Base-by-base conservation (phyloP, 2,113 vertebrate genomes). In the Caloenas nicobarica region DNA sequence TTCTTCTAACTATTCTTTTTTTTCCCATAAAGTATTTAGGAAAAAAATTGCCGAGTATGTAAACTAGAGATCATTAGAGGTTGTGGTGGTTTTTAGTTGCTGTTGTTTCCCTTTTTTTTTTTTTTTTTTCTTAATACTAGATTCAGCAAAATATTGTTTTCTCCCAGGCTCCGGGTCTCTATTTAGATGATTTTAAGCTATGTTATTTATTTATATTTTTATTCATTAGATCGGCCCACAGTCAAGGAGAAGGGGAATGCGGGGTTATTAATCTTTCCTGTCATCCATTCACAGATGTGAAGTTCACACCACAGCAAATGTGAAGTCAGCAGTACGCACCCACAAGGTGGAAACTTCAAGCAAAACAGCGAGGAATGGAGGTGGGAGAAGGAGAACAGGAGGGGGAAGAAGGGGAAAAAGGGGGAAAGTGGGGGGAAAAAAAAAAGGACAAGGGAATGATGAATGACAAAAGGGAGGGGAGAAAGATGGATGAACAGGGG, bases 211-310 rank as follows among this genome's bases (percentile, higher is more conserved):
- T 98, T 98, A 97, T 98, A 98, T 98, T 97, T 98, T 98, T 98
- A 98, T 98, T 98, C 98, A 98, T 98, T 98, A 98, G 97, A 95
- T 96, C 96, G 97, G 97, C 97, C 96, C 96, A 97, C 97, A 98
- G 97, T 98, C 98, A 98, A 98, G 96, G 97, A 97, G 97, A 97
- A 97, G 98, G 98, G 98, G 96, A 97, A 97, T 95, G 94, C 5
- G 73, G 91, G 98, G 99, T 98, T 99, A 99, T 99, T 99, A 99
- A 99, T 99, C 99, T 99, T 99, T 98, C 98, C 98, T 99, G 99
- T 99, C 99, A 99, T 98, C 98, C 98, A 97, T 98, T 98, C 98
- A 98, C 99, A 99, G 99, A 99, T 99, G 99, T 98, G 99, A 98
- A 98, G 98, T 98, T 98, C 98, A 98, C 98, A 98, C 98, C 98